Percentiles rank a stretch among this genome's conserved stretches.
Conservation (phyloP, 2,888 invertebrate genomes). For the Athetis lepigone region DNA sequence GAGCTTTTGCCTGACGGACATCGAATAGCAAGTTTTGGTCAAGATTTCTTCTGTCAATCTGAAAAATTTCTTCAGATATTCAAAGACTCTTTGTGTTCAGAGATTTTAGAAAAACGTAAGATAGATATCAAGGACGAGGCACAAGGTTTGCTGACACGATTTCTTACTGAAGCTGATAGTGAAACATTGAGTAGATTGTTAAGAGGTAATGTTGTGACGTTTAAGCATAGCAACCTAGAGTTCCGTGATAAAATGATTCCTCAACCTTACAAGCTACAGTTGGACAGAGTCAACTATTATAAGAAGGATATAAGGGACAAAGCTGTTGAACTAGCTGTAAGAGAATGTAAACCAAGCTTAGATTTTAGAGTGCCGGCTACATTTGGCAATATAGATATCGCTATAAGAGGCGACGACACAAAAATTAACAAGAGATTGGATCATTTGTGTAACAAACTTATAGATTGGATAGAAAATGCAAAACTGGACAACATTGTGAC, state of each 20-base stretch:
- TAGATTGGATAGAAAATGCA: conserved; percentile 15
- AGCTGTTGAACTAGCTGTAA: conserved; percentile 13
- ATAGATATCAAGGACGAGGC: neutral
- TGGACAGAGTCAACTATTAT: conserved; percentile 1
- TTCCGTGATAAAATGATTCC: conserved; percentile 19
- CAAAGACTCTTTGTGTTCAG: conserved; percentile 14
- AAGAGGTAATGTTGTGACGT: conserved; percentile 3
- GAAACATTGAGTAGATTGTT: conserved; percentile 9
- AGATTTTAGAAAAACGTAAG: conserved; percentile 4
- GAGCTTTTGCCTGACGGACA: conserved; percentile 12
- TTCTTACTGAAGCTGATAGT: neutral
- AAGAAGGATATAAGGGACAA: neutral
- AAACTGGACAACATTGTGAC: neutral
- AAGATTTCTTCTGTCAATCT: conserved; percentile 8
- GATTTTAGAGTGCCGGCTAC: conserved; percentile 6
- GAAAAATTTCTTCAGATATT: neutral
- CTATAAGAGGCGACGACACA: conserved; percentile 7
- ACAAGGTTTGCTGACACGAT: conserved; percentile 1
- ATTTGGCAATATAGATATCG: conserved; percentile 23
- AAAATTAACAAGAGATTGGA: conserved; percentile 22
- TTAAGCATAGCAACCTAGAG: conserved; percentile 5
- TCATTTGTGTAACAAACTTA: conserved; percentile 13
- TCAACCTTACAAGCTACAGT: neutral
- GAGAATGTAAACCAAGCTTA: neutral
- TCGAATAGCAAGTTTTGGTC: conserved; percentile 3